These are phyloP conservation scores for Phallusia fumigata DNA, from an alignment of 23 tunicate species.

Conservation along the genomic window DNA sequence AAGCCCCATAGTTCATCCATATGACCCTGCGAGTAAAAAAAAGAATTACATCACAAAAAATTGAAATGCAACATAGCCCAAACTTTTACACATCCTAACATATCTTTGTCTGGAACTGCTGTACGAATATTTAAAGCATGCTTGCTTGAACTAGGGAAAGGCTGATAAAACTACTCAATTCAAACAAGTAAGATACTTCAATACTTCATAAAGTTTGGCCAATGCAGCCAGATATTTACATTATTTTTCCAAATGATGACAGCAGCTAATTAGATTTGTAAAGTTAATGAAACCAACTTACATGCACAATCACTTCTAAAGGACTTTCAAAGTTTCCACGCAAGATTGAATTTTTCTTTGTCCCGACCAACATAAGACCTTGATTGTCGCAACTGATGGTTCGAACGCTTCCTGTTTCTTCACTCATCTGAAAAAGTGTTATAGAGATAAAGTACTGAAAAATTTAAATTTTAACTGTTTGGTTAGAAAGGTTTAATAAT, in stretches of 20 bases:
- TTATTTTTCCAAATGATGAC: neutral
- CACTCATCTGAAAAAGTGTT: conserved; percentile 56
- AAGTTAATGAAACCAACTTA: conserved; percentile 10
- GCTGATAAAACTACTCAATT: too few species aligned
- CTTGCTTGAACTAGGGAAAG: too few species aligned
- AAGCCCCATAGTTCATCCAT: conserved; percentile 95
- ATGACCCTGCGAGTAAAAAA: conserved; percentile 65
- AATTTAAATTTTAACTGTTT: too few species aligned
- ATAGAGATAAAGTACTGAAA: too few species aligned
- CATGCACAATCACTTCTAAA: conserved; percentile 81
- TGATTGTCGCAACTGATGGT: conserved; percentile 55
- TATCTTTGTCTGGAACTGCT: too few species aligned
- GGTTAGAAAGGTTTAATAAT: too few species aligned
- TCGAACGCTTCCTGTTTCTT: conserved; percentile 76
- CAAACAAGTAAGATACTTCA: too few species aligned
- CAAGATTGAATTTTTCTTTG: conserved; percentile 76
- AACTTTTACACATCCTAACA: too few species aligned
- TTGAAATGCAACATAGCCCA: too few species aligned
- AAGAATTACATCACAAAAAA: too few species aligned
- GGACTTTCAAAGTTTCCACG: conserved; percentile 63
- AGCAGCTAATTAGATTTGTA: neutral
- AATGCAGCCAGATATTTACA: too few species aligned
- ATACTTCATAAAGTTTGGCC: neutral
- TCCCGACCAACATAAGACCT: conserved; percentile 77
- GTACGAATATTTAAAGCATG: too few species aligned